A percentile compares a stretch with the other conserved stretches of the same genome.
phyloP scores from a whole-genome alignment of 2,113 vertebrate genomes.

The Brachypteracias leptosomus region DNA sequence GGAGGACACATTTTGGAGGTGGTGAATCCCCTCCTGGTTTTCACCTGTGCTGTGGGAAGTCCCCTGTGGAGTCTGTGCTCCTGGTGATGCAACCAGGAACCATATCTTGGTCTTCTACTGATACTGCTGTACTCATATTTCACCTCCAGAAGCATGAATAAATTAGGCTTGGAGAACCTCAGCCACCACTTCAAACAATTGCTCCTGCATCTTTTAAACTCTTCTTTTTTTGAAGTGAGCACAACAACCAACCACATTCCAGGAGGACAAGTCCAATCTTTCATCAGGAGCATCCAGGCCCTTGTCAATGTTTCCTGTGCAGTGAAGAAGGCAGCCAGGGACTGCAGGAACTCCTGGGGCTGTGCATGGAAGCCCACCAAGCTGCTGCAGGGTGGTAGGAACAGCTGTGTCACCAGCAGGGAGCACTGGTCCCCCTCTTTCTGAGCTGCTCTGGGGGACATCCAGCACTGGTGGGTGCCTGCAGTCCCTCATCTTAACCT shows the following conservation, averaged over 20 bases:
- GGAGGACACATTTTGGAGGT: neutral
- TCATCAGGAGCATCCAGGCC: neutral
- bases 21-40: neutral
- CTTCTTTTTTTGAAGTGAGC: neutral
- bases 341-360: neutral
- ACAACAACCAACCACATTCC: rapidly evolving
- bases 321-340: neutral
- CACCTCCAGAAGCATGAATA: neutral
- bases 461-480: neutral
- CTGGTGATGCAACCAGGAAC: neutral
- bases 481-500: neutral
- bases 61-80: neutral
- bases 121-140: neutral
- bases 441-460: neutral
- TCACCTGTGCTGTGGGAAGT: neutral
- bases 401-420: neutral
- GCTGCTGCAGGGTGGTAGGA: neutral
- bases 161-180: neutral
- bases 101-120: neutral
- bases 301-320: neutral
- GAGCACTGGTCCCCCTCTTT: neutral
- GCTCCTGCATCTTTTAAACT: neutral
- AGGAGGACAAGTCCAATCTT: neutral
- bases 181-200: neutral
- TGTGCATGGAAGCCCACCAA: neutral